A percentile compares a stretch with the other conserved stretches of the same genome.
phyloP scores from a whole-genome alignment of 92 coral and sea anemone species.

The Palythoa heliodiscus region DNA sequence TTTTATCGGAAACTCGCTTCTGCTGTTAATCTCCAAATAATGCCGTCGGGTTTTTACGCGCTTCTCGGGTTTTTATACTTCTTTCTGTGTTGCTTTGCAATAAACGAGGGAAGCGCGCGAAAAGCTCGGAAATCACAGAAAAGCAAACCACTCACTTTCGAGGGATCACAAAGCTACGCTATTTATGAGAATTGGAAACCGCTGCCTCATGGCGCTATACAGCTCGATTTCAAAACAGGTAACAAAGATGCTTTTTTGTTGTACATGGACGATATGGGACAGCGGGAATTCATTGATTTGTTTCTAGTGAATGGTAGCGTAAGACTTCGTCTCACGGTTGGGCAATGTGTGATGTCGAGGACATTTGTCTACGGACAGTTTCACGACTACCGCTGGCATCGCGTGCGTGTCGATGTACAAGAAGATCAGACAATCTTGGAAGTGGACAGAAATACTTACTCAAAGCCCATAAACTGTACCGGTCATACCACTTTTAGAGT shows the following conservation, averaged over 20 bases:
- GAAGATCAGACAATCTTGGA: neutral
- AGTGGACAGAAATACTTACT: constrained; percentile 11
- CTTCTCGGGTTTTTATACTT: neutral
- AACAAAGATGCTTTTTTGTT: constrained; percentile 31
- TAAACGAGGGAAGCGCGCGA: constrained; percentile 1
- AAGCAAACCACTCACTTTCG: neutral
- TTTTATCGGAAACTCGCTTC: neutral
- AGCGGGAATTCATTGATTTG: constrained; percentile 43
- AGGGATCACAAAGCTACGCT: constrained; percentile 14
- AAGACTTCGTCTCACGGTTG: constrained; percentile 35
- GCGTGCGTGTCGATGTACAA: constrained; percentile 4
- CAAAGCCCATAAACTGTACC: constrained; percentile 33
- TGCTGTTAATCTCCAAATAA: neutral
- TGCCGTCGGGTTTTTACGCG: constrained; percentile 7
- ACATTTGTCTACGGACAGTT: constrained; percentile 33
- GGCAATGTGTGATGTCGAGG: constrained; percentile 1
- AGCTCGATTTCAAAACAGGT: constrained; percentile 22
- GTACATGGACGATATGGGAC: constrained; percentile 42
- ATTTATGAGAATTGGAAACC: constrained; percentile 18
- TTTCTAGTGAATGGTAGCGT: constrained; percentile 42
- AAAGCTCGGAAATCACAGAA: neutral
- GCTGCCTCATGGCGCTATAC: constrained; percentile 7
- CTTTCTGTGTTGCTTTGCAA: neutral
- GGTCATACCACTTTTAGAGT: constrained; percentile 8
- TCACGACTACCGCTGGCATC: constrained; percentile 29